Evolutionary conservation across 2,797 vertebrate species (phyloP), one percentile per base, ranked within the genome.

Genomic region (Cossypha niveicapilla): DNA sequence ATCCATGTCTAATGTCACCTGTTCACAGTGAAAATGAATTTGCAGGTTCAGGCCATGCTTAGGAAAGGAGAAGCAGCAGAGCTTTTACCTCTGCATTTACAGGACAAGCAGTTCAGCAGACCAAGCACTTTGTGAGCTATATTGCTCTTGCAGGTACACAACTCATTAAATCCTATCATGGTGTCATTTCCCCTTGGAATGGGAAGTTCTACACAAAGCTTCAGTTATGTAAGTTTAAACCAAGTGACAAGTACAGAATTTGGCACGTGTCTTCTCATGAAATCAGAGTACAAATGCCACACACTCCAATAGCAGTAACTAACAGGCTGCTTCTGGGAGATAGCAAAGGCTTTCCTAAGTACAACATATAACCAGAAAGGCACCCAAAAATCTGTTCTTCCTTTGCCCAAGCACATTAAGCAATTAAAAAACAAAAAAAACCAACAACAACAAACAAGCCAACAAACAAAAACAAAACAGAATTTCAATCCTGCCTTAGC

Each of bases 271-370:
- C 8, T 90, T 30, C 60, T 70, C 22, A 3, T 22, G 18, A 85
- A 79, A 72, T 18, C 18, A 19, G 21, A 60, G n/a, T 16, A 27
- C 7, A n/a, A 68, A 15, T 3, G 1, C 13, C 37, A 78, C 5
- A 7, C 5, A 2, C 11, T 34, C 30, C 0, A 0, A 21, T 13
- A 48, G 21, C 72, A 72, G 22, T 35, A 68, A 51, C 18, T 23
- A 76, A 19, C 25, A 62, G 23, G 12, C 42, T 60, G 4, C 41
- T 66, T 17, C 48, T 28, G 3, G 27, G 15, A 74, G 25, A 39
- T 1, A 39, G 6, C 8, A 62, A 65, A 30, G 18, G 6, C 32
- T 73, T 76, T 23, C 23, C 34, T 21, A 72, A 2, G 10, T n/a
- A 39, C 22, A 63, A 7, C 6, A 30, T 19, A 48, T 3, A 35